Evolutionary conservation across 1,140 invertebrate species (phyloP).

Genomic region (Dinothrombium tinctorium): DNA sequence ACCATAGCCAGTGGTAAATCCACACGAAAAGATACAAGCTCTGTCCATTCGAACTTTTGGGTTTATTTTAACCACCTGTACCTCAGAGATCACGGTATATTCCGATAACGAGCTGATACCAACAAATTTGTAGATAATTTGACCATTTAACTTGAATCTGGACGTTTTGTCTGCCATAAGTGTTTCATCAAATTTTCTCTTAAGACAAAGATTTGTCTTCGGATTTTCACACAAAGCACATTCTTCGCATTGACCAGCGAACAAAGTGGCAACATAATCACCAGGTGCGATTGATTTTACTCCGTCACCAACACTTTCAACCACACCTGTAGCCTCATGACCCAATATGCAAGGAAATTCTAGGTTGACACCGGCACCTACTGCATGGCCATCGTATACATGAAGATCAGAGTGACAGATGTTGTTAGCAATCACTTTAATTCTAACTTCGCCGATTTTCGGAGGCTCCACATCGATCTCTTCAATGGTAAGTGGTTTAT

Average conservation of each 20-base stretch:
- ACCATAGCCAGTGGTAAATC: constrained; percentile 66
- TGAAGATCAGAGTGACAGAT: constrained; percentile 14
- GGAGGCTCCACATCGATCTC: constrained; percentile 20
- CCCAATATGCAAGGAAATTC: constrained; percentile 69
- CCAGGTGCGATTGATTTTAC: constrained; percentile 62
- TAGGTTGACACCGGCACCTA: neutral
- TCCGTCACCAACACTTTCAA: constrained; percentile 77
- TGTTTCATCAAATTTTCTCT: neutral
- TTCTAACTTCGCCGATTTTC: constrained; percentile 16
- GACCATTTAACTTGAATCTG: constrained; percentile 68
- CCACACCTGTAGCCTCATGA: constrained; percentile 84
- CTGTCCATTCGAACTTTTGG: constrained; percentile 58
- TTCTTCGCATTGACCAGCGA: constrained; percentile 78
- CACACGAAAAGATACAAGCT: constrained; percentile 82
- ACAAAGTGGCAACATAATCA: constrained; percentile 84
- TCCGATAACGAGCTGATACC: constrained; percentile 87
- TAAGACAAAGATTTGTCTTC: constrained; percentile 74
- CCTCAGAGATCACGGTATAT: constrained; percentile 48
- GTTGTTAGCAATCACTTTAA: constrained; percentile 19
- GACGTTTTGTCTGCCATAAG: constrained; percentile 74
- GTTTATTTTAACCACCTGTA: neutral
- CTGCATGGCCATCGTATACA: constrained; percentile 4
- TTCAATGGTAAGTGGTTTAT: constrained; percentile 62
- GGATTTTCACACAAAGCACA: constrained; percentile 85
- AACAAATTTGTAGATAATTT: constrained; percentile 81